Evolutionary conservation across 2,113 vertebrate species (phyloP), one percentile per base, ranked within the genome.

Genomic region (Grantiella picta): DNA sequence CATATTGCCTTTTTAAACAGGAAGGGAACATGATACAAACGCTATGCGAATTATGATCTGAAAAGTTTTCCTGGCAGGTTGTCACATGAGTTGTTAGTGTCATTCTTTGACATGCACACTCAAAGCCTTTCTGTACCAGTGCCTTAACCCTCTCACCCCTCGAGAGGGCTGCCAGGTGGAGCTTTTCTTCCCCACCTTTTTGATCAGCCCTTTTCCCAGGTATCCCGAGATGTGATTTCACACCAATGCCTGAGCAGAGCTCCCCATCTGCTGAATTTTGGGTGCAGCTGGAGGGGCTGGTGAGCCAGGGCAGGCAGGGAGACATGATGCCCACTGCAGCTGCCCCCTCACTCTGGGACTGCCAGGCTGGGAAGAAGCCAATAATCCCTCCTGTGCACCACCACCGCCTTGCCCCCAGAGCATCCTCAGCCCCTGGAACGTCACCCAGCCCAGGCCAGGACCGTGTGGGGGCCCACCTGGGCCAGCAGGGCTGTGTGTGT

Each of bases 31-130:
- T 36, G 68, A 95, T 84, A 77, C 73, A 69, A 31, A 86, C 0
- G 33, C 56, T 93, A 78, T 83, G 88, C 14, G 85, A 96, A 92
- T 95, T 97, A 96, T 92, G 94, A 95, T 93, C 94, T 75, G 88
- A 86, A 90, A 91, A 92, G 53, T 73, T 94, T 94, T 92, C 73
- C 82, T 97, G 90, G 89, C 84, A 94, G 61, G 33, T 86, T 82
- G 70, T 95, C 88, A 82, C 85, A 83, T 36, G 63, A 77, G 61
- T 65, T 89, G 72, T 90, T 82, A 94, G 83, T 86, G 68, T 86
- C 92, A 93, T 91, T 94, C 81, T 82, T 78, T 84, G 84, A 90
- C 69, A 44, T 28, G 40, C 47, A 92, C 59, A 83, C 93, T 77
- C 75, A 73, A 90, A 96, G 79, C 40, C 33, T 77, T 50, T 85